Evolutionary conservation across 2,888 invertebrate genomes (phyloP).

Genomic region (Ethmia dodecea): DNA sequence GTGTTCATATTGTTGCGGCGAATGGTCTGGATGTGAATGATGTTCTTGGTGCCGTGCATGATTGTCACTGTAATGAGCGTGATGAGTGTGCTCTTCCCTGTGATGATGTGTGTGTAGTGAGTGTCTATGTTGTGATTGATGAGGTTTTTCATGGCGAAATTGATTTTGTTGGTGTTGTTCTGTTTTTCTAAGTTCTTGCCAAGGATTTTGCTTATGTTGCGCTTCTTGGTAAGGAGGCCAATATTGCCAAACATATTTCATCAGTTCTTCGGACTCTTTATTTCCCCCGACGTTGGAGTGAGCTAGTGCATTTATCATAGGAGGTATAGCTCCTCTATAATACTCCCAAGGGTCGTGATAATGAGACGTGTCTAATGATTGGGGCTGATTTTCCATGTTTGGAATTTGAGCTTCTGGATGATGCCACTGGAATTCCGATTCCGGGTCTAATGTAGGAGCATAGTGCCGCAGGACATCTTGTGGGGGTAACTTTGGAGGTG

Average conservation of each 20-base stretch:
- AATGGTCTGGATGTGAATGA: conserved; percentile 17
- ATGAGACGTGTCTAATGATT: conserved; percentile 40
- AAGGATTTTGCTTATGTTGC: not conserved
- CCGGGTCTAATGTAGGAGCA: conserved; percentile 51
- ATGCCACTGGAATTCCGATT: conserved; percentile 71
- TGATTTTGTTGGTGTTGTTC: conserved; percentile 10
- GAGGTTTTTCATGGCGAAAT: conserved; percentile 21
- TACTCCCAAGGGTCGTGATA: conserved; percentile 86
- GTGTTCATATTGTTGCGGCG: conserved; percentile 18
- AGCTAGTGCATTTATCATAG: conserved; percentile 23
- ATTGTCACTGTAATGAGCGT: conserved; percentile 19
- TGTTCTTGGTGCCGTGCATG: conserved; percentile 14
- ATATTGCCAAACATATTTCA: conserved; percentile 55
- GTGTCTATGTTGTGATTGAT: conserved; percentile 19
- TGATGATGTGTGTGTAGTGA: conserved; percentile 20
- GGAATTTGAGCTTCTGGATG: conserved; percentile 44
- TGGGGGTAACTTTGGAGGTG: conserved; percentile 30
- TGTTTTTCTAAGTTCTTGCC: not conserved
- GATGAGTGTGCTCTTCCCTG: conserved; percentile 17
- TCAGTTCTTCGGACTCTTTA: conserved; percentile 43
- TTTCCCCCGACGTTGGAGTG: conserved; percentile 20
- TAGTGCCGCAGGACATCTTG: conserved; percentile 48
- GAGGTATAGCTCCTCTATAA: conserved; percentile 74
- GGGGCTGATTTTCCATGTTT: conserved; percentile 29
- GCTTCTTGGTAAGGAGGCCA: conserved; percentile 10